Percentiles rank a stretch among this genome's conserved stretches.
Conservation (phyloP, 2,797 vertebrate genomes). For the Alfaro cultratus region DNA sequence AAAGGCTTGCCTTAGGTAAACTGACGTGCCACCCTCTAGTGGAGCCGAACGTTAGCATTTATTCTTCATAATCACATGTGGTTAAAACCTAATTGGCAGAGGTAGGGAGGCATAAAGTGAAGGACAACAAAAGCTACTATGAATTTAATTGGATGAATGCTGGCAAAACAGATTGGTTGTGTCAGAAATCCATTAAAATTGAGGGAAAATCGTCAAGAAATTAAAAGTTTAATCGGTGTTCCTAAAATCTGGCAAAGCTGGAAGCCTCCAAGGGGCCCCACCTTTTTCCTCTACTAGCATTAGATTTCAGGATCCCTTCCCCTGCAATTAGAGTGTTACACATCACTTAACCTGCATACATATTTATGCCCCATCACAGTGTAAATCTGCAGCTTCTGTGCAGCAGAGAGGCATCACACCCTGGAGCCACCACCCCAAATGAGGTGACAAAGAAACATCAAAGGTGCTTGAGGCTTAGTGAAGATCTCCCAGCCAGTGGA, state of each 20-base stretch:
- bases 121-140: constrained; percentile 67
- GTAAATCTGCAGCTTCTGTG: constrained; percentile 43
- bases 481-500: constrained; percentile 36
- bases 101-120: constrained; percentile 69
- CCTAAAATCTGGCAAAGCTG: constrained; percentile 20
- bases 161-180: constrained; percentile 21
- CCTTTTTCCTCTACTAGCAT: constrained; percentile 32
- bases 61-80: constrained; percentile 83
- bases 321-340: constrained; percentile 67
- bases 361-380: constrained; percentile 72
- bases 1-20: constrained; percentile 75
- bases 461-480: constrained; percentile 34
- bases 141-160: constrained; percentile 62
- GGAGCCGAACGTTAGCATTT: constrained; percentile 80
- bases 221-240: not conserved
- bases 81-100: constrained; percentile 79
- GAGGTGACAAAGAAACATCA: not conserved
- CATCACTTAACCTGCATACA: constrained; percentile 75
- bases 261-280: constrained; percentile 6
- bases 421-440: constrained; percentile 26
- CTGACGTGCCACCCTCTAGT: constrained; percentile 77
- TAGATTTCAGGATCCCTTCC: constrained; percentile 62
- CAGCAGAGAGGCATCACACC: constrained; percentile 20
- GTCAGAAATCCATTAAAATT: constrained; percentile 31
- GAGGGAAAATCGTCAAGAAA: constrained; percentile 3